Evolutionary conservation across 2,797 vertebrate species (phyloP).

Genomic region (Sitta carolinensis): DNA sequence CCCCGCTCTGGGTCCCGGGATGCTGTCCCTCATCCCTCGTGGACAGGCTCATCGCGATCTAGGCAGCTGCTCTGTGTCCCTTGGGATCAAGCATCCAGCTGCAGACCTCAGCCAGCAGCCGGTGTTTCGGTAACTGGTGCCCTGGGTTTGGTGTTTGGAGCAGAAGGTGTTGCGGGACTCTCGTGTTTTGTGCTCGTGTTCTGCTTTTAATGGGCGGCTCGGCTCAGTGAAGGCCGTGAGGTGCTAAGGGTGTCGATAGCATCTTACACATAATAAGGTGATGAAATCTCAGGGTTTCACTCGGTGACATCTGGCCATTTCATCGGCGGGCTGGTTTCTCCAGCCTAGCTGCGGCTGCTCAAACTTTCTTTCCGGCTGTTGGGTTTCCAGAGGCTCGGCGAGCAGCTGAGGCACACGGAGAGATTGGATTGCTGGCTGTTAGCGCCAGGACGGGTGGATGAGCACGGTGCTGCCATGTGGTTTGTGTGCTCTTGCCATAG

Average conservation of each 20-base stretch:
- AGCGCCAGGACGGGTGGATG: not conserved
- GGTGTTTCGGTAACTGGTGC: fast-evolving
- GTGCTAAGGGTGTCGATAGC: not conserved
- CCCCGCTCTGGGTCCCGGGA: not conserved
- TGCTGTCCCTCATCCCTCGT: not conserved
- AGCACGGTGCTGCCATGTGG: not conserved
- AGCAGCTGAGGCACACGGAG: not conserved
- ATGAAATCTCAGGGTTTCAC: not conserved
- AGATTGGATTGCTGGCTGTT: not conserved
- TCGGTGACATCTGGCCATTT: not conserved
- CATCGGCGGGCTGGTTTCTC: not conserved
- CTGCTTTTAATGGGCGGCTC: not conserved
- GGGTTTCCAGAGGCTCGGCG: not conserved
- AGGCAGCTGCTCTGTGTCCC: not conserved
- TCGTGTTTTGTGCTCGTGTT: fast-evolving
- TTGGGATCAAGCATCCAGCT: fast-evolving
- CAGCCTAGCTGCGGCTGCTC: not conserved
- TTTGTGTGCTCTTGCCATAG: not conserved
- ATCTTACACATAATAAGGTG: fast-evolving
- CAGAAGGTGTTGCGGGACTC: fast-evolving
- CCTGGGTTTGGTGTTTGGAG: not conserved
- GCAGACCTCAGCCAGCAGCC: fast-evolving
- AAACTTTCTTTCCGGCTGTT: not conserved
- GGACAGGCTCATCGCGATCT: fast-evolving
- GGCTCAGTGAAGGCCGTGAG: not conserved